Evolutionary conservation across 2,113 vertebrate species (phyloP), one percentile per base, ranked within the genome.

Genomic region (Octodon degus): DNA sequence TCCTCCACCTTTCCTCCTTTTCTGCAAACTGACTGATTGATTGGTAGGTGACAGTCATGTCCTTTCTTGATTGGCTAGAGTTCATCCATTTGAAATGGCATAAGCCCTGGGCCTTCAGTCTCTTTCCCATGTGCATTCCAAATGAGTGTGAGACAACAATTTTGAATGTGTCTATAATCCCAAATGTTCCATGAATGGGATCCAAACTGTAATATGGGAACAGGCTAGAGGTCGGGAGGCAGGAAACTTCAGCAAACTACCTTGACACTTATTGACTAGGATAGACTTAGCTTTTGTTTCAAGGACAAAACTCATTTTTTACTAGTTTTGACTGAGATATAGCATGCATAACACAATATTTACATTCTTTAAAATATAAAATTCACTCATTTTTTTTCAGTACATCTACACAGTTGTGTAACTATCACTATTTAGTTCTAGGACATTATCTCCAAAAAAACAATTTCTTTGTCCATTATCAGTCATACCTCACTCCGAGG

Each of bases 251-350:
- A 85, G 40, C n/a, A 55, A 81, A 76, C 1, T 13, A 30, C 4
- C 37, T 47, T 81, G 34, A n/a, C 34, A 27, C 10, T 43, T 60
- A 14, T 63, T 55, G 40, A 27, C 14, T 10, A 79, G 13, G 37
- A 47, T 76, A 19, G 5, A 30, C 55, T 37, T 1, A 62, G 32
- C 53, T 87, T 82, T 90, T 62, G 12, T 10, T 40, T 68, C 34
- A 68, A 4, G 58, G n/a, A 70, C 27, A 91, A 95, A 91, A 77
- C 30, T 58, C n/a, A 81, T 19, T 19, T 85, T 89, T 92, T 53
- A 12, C 27, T 22, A 40, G 37, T 63, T 91, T 30, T 24, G 43
- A 90, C 30, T 93, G 55, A 88, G 47, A 79, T 60, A 65, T 4
- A 79, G 60, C 53, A 65, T 85, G 43, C 11, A 93, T 37, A 34